Evolutionary conservation across 2,797 vertebrate genomes (phyloP).

Genomic region (Tapera naevia): DNA sequence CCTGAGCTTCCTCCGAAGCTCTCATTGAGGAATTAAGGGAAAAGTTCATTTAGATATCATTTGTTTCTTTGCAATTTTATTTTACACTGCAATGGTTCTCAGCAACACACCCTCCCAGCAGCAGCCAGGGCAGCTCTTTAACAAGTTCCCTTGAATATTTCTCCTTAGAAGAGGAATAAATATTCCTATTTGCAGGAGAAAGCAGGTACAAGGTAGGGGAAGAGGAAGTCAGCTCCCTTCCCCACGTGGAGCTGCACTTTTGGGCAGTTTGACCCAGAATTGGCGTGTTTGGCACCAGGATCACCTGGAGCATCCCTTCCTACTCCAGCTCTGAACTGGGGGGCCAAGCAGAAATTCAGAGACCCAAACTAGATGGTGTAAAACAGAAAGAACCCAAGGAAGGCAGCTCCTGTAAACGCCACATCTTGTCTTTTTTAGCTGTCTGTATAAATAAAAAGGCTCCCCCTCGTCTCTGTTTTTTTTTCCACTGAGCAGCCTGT

Average conservation of each 20-base stretch:
- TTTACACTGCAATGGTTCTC: neutral
- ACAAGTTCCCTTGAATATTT: neutral
- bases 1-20: neutral
- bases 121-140: neutral
- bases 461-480: neutral
- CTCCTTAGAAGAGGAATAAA: neutral
- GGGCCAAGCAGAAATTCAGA: neutral
- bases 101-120: neutral
- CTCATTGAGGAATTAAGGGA: neutral
- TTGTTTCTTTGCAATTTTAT: neutral
- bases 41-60: neutral
- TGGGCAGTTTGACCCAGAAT: neutral
- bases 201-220: fast-evolving
- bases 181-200: neutral
- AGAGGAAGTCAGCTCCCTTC: no score
- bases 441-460: neutral
- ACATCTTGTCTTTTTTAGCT: neutral
- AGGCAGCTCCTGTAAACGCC: neutral
- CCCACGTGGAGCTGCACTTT: neutral
- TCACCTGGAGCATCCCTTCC: neutral
- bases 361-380: fast-evolving
- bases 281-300: neutral
- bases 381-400: neutral
- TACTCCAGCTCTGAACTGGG: fast-evolving
- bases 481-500: neutral